Evolutionary conservation across 2,797 vertebrate species (phyloP), one percentile per base, ranked within the genome.

Genomic region (Pygocentrus nattereri): DNA sequence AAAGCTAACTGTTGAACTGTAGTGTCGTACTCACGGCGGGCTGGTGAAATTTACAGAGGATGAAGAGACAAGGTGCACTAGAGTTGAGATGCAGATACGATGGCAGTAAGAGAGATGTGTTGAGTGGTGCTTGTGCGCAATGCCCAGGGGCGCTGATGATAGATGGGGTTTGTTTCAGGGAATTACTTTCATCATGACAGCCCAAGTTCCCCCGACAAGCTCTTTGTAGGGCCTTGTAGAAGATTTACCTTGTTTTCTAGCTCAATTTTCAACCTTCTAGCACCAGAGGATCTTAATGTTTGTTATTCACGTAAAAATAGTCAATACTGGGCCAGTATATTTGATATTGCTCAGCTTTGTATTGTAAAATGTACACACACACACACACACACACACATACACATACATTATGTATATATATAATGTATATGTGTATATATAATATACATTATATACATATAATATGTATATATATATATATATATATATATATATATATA

Each of bases 131-230:
- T 64, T 76, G 59, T 80, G 58, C 38, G 38, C 21, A 15, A 21
- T 52, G 38, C 83, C 78, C 81, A 81, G 71, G 78, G 76, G 78
- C 83, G 65, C 68, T 56, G 59, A 61, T 87, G 85, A 87, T 87
- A 82, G 81, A 87, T 87, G 79, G 31, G 64, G 72, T 83, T 87
- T 87, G 86, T 87, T 87, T 87, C 72, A 83, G 62, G 54, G 76
- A 83, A 85, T 74, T 80, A 75, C 79, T 83, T 87, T 81, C 76
- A 85, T 87, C 75, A 76, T 74, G 71, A 54, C 83, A 81, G 79
- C 38, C 58, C 72, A 25, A 83, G 79, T 67, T 81, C 59, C 78
- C 52, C 67, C 30, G 25, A 47, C 67, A 74, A 76, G 67, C 56
- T 82, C 74, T 73, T 73, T 52, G 65, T 31, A 64, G 23, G 1